Evolutionary conservation across 2,797 vertebrate genomes (phyloP).

Genomic region (Capromys pilorides): DNA sequence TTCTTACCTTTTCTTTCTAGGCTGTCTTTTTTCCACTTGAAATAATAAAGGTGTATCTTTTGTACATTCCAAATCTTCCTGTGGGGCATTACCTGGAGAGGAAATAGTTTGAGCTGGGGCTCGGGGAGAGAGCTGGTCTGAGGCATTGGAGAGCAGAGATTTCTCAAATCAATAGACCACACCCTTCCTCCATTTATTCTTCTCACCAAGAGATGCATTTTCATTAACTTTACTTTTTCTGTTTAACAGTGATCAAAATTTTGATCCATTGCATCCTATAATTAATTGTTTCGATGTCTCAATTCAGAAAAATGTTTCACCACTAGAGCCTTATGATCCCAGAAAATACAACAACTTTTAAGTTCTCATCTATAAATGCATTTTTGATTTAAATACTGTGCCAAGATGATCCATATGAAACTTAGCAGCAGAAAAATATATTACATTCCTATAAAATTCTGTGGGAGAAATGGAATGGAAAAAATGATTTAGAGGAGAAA

Average conservation of each 20-base stretch:
- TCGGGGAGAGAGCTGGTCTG: not conserved
- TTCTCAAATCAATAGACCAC: not conserved
- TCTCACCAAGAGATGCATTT: not conserved
- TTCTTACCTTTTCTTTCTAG: not conserved
- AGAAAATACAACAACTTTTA: slow-evolving; percentile 34
- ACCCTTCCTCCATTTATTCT: not conserved
- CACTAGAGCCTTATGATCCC: not conserved
- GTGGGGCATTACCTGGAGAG: not conserved
- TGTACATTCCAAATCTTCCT: not conserved
- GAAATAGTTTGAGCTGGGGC: not conserved
- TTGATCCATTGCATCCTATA: slow-evolving; percentile 16
- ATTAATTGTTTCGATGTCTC: slow-evolving; percentile 54
- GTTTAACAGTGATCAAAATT: slow-evolving; percentile 15
- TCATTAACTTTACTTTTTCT: slow-evolving; percentile 32
- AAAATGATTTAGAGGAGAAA: slow-evolving; percentile 66
- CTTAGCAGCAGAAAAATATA: slow-evolving; percentile 60
- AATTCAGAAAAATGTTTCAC: slow-evolving; percentile 44
- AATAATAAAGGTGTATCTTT: not conserved
- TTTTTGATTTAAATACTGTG: slow-evolving; percentile 61
- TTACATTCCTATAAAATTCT: slow-evolving; percentile 65
- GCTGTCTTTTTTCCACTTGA: not conserved
- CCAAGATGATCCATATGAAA: slow-evolving; percentile 55
- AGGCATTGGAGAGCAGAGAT: not conserved
- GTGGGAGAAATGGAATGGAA: slow-evolving; percentile 64
- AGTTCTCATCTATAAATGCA: slow-evolving; percentile 42